These are phyloP conservation scores for Onthophagus taurus DNA, from an alignment of 1,140 invertebrate genomes.

Conservation along the genomic window DNA sequence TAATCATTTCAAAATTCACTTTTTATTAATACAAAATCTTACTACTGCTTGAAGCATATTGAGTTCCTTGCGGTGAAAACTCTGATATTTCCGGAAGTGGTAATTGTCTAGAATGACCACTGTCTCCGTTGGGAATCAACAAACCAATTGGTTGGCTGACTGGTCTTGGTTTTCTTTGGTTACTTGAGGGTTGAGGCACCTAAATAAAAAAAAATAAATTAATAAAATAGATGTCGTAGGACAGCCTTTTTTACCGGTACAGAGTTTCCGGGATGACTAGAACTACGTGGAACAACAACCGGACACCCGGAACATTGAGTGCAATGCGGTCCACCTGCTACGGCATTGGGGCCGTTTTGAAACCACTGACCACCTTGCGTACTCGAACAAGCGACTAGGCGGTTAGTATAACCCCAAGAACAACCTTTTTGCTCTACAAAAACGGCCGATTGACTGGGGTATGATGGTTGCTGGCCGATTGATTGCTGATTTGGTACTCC, in stretches of 20 bases:
- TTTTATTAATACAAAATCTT: conserved; percentile 30
- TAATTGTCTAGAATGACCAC: conserved; percentile 24
- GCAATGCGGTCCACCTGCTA: conserved; percentile 31
- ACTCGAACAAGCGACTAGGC: conserved; percentile 26
- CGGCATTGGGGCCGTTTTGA: conserved; percentile 33
- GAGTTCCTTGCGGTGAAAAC: conserved; percentile 39
- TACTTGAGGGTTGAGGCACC: background rate
- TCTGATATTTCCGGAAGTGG: conserved; percentile 44
- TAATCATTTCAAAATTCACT: no score
- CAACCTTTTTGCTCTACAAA: conserved; percentile 36
- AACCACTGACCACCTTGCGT: conserved; percentile 32
- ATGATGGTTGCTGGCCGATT: conserved; percentile 21
- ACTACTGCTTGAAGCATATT: conserved; percentile 57
- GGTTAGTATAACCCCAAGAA: conserved; percentile 36
- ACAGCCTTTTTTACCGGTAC: conserved; percentile 15
- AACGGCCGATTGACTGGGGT: conserved; percentile 33
- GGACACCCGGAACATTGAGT: conserved; percentile 36
- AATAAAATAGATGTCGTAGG: background rate
- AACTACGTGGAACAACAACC: conserved; percentile 34
- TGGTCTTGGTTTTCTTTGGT: conserved; percentile 30
- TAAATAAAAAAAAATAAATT: background rate
- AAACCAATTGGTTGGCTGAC: conserved; percentile 36
- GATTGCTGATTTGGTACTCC: conserved; percentile 18
- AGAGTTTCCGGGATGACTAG: conserved; percentile 31
- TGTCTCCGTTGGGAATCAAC: conserved; percentile 27